Conservation (phyloP, 2,113 vertebrate genomes). For the Nyctibius bracteatus region DNA sequence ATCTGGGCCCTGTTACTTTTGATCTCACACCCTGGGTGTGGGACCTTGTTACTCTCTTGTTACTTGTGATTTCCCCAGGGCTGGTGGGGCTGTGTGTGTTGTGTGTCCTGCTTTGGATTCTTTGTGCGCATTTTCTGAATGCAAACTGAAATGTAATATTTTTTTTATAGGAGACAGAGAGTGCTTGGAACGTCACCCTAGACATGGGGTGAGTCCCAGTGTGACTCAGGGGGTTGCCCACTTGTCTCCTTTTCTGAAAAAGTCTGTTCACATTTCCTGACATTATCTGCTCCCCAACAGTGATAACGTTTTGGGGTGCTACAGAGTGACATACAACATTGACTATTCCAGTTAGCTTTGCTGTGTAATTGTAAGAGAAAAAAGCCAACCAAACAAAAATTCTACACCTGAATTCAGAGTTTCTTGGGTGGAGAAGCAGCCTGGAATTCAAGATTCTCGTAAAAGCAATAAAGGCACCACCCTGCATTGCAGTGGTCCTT, state of each 20-base stretch:
- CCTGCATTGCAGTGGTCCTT: not conserved
- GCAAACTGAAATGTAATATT: not conserved
- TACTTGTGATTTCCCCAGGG: not conserved
- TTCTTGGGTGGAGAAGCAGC: not conserved
- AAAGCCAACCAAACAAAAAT: not conserved
- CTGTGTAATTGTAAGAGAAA: not conserved
- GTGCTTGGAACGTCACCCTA: not conserved
- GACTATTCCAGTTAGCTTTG: not conserved
- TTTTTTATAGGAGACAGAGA: not conserved
- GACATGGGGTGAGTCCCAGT: not conserved
- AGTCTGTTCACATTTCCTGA: not conserved
- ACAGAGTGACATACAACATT: not conserved
- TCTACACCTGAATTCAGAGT: not conserved
- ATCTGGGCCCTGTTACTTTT: not conserved
- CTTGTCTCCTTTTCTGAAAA: not conserved
- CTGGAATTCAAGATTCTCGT: not conserved
- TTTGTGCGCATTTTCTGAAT: not conserved
- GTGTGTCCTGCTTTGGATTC: not conserved
- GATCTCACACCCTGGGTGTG: not conserved
- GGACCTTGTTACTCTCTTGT: not conserved
- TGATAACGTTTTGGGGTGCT: not conserved
- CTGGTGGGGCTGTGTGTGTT: not conserved
- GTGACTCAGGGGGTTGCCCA: not conserved
- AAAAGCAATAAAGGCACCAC: not conserved
- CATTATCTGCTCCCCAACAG: not conserved